These are phyloP conservation scores for Xiphorhynchus elegans DNA, from an alignment of 2,113 vertebrate species.

Conservation along the genomic window DNA sequence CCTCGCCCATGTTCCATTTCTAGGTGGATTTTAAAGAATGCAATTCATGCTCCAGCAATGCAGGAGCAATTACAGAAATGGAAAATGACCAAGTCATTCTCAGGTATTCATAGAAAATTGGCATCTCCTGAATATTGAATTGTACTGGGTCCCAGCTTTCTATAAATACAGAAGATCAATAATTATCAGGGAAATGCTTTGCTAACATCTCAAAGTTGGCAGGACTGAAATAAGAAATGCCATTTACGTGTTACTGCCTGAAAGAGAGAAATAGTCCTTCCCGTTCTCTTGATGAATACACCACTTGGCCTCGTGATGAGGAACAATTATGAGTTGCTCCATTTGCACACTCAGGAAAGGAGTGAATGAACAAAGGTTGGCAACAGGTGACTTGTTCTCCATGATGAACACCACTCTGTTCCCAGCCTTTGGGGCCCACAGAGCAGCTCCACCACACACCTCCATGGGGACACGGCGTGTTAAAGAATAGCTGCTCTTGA, in stretches of 20 bases:
- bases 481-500: not conserved
- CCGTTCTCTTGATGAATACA: not conserved
- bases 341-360: conserved; percentile 17
- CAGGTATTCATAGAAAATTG: conserved; percentile 68
- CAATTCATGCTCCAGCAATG: conserved; percentile 31
- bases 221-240: conserved; percentile 52
- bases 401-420: not conserved
- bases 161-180: conserved; percentile 67
- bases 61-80: conserved; percentile 64
- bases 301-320: not conserved
- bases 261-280: conserved; percentile 10
- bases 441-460: not conserved
- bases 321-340: conserved; percentile 1
- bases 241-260: conserved; percentile 10
- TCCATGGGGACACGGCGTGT: not conserved
- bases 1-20: not conserved
- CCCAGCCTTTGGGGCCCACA: not conserved
- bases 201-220: conserved; percentile 53
- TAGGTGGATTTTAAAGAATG: conserved; percentile 29
- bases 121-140: conserved; percentile 63
- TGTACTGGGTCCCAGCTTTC: conserved; percentile 21
- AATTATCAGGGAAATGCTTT: conserved; percentile 65
- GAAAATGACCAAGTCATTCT: conserved; percentile 63
- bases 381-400: not conserved
- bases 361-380: not conserved